Evolutionary conservation across 2,888 invertebrate species (phyloP), one percentile per base, ranked within the genome.

Genomic region (Aphidoletes aphidimyza): DNA sequence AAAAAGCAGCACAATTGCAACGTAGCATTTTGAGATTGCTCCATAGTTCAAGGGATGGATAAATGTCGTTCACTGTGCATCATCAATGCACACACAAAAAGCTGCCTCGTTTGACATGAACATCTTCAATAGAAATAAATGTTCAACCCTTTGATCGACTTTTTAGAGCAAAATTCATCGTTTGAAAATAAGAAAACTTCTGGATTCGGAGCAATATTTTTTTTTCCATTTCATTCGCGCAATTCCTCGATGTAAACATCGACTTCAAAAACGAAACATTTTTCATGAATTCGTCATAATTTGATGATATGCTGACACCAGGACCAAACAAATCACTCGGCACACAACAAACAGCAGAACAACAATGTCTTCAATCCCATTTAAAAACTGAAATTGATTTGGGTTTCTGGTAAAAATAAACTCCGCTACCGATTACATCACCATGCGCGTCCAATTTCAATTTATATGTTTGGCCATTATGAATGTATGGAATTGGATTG

Each of bases 401-500:
- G 22, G 54, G 34, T 69, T 69, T 34, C 1, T 2, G 2, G 54
- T 54, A 54, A 54, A 54, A 54, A 54, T 54, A 54, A 54, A 54
- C 54, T 54, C 54, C 6, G 11, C 26, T 22, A 3, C 14, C 30
- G 69, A 34, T 34, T 22, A 54, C 54, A 54, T 69, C 30, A 14
- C 9, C 69, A 54, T 69, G 69, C 69, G 69, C 69, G 69, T 17
- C 69, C 30, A 30, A 69, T 69, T 69, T 30, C 69, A 17, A 69
- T 69, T 34, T 69, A 34, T 69, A 69, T 69, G 30, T 69, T 69
- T 69, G n/a, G n/a, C n/a, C 69, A 30, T 69, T 69, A 69, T 69
- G 69, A 69, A 30, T 69, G 26, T 69, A 34, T 69, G 69, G 69
- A 69, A 69, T 30, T 26, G 30, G 26, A 54, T 54, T 54, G 26